phyloP scores from a whole-genome alignment of 2,888 invertebrate species.

The Latheticus oryzae region DNA sequence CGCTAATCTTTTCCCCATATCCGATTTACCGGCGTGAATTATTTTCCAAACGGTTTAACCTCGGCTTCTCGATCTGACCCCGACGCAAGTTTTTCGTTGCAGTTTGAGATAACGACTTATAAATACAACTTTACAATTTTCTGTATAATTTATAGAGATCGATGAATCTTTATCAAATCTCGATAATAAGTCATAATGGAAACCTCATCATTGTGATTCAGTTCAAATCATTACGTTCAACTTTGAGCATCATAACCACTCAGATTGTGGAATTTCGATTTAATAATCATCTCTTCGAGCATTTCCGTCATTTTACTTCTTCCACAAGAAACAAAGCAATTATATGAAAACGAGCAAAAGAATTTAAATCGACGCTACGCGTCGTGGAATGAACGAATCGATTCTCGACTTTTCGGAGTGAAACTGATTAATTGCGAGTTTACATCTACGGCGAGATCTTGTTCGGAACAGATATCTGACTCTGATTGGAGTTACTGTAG shows the following conservation, averaged over 20 bases:
- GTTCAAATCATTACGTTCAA: no score
- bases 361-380: slow-evolving; percentile 35
- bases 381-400: slow-evolving; percentile 15
- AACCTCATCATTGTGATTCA: no score
- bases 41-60: slow-evolving; percentile 47
- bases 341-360: slow-evolving; percentile 33
- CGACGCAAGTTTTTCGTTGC: no score
- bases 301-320: no score
- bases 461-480: slow-evolving; percentile 42
- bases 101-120: no score
- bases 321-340: slow-evolving; percentile 37
- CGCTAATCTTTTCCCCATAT: slow-evolving; percentile 59
- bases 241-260: no score
- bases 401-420: slow-evolving; percentile 37
- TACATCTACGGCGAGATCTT: slow-evolving; percentile 47
- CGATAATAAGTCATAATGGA: no score
- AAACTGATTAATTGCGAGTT: slow-evolving; percentile 53
- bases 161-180: no score
- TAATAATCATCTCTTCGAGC: no score
- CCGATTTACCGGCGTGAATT: slow-evolving; percentile 55
- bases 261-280: no score
- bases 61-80: slow-evolving; percentile 21
- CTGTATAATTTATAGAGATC: no score
- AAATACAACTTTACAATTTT: no score
- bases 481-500: slow-evolving; percentile 48